Evolutionary conservation across 2,888 invertebrate genomes (phyloP), one percentile per base, ranked within the genome.

Genomic region (Opisthograptis luteolata): DNA sequence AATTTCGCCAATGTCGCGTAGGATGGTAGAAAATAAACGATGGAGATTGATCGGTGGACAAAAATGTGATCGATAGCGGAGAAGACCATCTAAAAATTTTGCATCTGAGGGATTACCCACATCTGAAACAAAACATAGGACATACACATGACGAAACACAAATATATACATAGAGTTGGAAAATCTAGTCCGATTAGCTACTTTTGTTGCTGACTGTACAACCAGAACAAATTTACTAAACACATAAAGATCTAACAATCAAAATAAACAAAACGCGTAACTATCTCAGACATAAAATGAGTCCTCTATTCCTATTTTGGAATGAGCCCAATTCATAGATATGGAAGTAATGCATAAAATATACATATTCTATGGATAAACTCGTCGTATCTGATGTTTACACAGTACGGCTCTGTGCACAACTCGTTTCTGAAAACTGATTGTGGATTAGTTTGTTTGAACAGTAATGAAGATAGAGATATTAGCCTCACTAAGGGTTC

Each of bases 331-430:
- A 48, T 37, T 48, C 37, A 10, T 10, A 48, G 24, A 42, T 30
- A 41, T 28, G 34, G 22, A 48, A 37, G 36, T 36, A 48, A 48
- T 48, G 48, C 30, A 48, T 48, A 48, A 48, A 42, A 48, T 48
- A 37, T 42, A 42, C 48, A 48, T 48, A 42, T 42, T 46, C 14
- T 14, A 32, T 17, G 10, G 32, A 19, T 17, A 10, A 32, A 32
- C n/a, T 30, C 3, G n/a, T 24, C 2, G 9, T 30, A 10, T 22
- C 22, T 17, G 30, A 37, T 31, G 25, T 37, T 45, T 31, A 28
- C 9, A 44, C 22, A 14, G 8, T 28, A 20, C 8, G 24, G n/a
- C 22, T n/a, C 2, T 2, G 17, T 14, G 15, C 25, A 25, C 9
- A 10, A 34, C 32, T 19, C n/a, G 17, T 25, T 14, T 15, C 13